Base-by-base conservation (phyloP, 2,113 vertebrate genomes). In the Vulpes vulpes region DNA sequence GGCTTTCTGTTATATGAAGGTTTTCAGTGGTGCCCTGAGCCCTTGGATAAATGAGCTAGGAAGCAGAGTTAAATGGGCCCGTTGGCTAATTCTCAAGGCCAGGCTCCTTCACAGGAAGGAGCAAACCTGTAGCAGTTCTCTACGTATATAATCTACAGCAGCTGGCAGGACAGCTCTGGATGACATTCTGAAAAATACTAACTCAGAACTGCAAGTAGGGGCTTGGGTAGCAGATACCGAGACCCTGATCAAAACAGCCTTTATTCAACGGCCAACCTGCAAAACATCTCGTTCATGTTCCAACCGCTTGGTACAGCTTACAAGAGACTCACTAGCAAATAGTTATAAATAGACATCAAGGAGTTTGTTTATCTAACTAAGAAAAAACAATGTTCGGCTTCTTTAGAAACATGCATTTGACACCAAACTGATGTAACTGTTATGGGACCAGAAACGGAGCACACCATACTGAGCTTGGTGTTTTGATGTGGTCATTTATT, bases 401-500 rank as follows among this genome's bases (percentile, higher is more conserved):
- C 90, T 84, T 94, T 81, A 79, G 89, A 97, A 95, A 89, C 22
- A 11, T 1, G 16, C 67, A 49, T 83, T 35, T 89, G 97, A 89
- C 85, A 91, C 65, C 53, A 67, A 57, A 78, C n/a, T 71, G 38
- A 57, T 2, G 23, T 1, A 8, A 51, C 55, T 69, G 82, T 51
- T 55, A 5, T 8, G 19, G 64, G 55, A 2, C 8, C 22, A 67
- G 65, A 35, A 20, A 3, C 0, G 12, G 23, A n/a, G 62, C 30
- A 8, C 11, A 1, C 38, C 71, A 38, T 32, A 7, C 43, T 0
- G 27, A 30, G 74, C 27, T 14, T 8, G 62, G 81, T 2, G 49
- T 87, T 95, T 76, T 91, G 80, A 93, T 94, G 95, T 95, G 96
- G 93, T 91, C 95, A 22, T 53, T n/a, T n/a, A 43, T 25, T 82